Evolutionary conservation across 2,888 invertebrate genomes (phyloP).

Genomic region (Xylota sylvarum): DNA sequence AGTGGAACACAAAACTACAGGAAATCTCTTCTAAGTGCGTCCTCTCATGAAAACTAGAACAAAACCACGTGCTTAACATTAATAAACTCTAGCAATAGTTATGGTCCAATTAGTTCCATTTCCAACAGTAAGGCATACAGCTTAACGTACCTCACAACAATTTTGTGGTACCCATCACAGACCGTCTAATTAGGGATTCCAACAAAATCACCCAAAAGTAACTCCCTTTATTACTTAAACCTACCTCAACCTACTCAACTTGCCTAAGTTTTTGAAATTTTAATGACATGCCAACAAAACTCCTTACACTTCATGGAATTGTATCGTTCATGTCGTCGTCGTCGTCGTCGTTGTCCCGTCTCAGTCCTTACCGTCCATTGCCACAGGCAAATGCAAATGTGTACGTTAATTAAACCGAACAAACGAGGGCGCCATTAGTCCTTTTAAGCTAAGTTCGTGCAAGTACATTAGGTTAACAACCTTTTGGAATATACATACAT

Average conservation of each 20-base stretch:
- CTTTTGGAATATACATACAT: conserved; percentile 36
- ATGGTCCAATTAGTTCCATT: background rate
- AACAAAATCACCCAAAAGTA: background rate
- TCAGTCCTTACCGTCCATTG: conserved; percentile 40
- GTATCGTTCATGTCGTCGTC: conserved; percentile 26
- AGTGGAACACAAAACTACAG: no score
- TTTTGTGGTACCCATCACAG: background rate
- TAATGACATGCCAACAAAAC: conserved; percentile 40
- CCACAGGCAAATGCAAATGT: conserved; percentile 59
- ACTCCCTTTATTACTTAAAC: conserved; percentile 6
- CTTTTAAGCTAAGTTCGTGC: conserved; percentile 41
- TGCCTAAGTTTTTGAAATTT: conserved; percentile 35
- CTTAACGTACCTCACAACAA: background rate
- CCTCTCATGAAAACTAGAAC: no score
- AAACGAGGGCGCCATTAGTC: conserved; percentile 65
- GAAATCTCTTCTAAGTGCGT: no score
- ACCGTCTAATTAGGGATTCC: conserved; percentile 21
- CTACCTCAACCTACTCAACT: conserved; percentile 36
- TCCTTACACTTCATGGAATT: conserved; percentile 27
- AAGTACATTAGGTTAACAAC: conserved; percentile 62
- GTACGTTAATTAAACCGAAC: conserved; percentile 66
- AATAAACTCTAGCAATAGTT: background rate
- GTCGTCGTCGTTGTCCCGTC: background rate
- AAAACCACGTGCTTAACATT: background rate
- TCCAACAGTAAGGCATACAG: background rate